Evolutionary conservation across 2,797 vertebrate genomes (phyloP), one percentile per base, ranked within the genome.

Genomic region (Pristis pectinata): DNA sequence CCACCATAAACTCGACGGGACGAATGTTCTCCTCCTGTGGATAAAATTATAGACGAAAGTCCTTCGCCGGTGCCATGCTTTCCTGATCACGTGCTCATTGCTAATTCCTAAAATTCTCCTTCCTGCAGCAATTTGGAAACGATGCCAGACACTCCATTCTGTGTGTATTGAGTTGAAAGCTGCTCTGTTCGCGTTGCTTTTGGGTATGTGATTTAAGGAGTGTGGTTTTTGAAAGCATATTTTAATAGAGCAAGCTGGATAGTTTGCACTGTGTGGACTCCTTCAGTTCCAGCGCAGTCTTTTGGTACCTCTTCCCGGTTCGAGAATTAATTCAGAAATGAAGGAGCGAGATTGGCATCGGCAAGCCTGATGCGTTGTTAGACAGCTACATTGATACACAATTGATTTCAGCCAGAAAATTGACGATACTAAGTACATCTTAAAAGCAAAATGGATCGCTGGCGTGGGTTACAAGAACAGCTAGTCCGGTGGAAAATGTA

Each of bases 401-500:
- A 89, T 89, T 89, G 85, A 89, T 89, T 89, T 89, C 56, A 67
- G 87, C n/a, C 27, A 91, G 87, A 67, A 91, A 91, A 91, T 22
- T 37, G 87, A 91, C 87, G 41, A 67, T 41, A 91, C 87, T 64
- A 64, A 91, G n/a, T 22, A 61, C 59, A 64, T 41, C 59, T 91
- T 67, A 37, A 41, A 64, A 67, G 15, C 59, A 22, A 37, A 67
- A 67, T 67, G 59, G 87, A 91, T 91, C n/a, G 59, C 87, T 27
- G 19, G 59, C 61, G 37, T 67, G 87, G 9, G 87, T 91, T 91
- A 37, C 19, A 67, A 41, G 87, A 67, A 64, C n/a, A 67, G n/a
- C n/a, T 67, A 24, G n/a, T 41, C 7, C 56, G 8, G 15, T 17
- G 2, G 87, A 67, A 91, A 67, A 17, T 41, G 22, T 15, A n/a